These are phyloP conservation scores for Bufo bufo DNA, from an alignment of 2,113 vertebrate genomes.

Conservation along the genomic window DNA sequence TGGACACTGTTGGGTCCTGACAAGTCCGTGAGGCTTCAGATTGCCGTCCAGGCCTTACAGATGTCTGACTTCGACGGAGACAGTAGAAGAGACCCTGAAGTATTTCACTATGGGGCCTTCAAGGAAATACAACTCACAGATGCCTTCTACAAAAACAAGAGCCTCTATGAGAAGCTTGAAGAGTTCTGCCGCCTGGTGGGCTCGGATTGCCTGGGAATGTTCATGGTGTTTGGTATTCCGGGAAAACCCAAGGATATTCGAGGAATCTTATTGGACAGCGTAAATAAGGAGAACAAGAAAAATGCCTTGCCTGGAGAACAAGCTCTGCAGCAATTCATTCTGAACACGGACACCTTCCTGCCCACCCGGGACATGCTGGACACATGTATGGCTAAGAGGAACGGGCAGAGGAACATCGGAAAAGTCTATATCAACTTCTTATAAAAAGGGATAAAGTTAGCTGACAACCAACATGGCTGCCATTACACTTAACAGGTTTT, in stretches of 20 bases:
- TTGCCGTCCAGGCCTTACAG: slow-evolving; percentile 62
- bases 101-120: neutral
- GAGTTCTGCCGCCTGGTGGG: slow-evolving; percentile 68
- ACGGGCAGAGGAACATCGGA: slow-evolving; percentile 53
- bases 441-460: slow-evolving; percentile 33
- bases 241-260: slow-evolving; percentile 67
- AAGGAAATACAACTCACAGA: neutral
- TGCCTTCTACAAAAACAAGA: slow-evolving; percentile 21
- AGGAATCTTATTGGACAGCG: slow-evolving; percentile 66
- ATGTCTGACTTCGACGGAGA: slow-evolving; percentile 39
- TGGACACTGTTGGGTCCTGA: slow-evolving; percentile 65
- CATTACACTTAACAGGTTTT: no score
- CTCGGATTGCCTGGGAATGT: slow-evolving; percentile 66
- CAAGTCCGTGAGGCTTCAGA: slow-evolving; percentile 64
- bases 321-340: slow-evolving; percentile 58
- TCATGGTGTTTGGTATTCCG: slow-evolving; percentile 62
- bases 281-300: slow-evolving; percentile 56
- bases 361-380: slow-evolving; percentile 64
- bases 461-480: neutral
- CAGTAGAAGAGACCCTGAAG: neutral
- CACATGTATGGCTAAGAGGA: slow-evolving; percentile 60
- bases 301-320: slow-evolving; percentile 32
- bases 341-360: slow-evolving; percentile 61
- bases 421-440: slow-evolving; percentile 63
- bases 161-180: slow-evolving; percentile 63